Base-by-base conservation (phyloP, 2,797 vertebrate genomes). In the Numenius phaeopus region DNA sequence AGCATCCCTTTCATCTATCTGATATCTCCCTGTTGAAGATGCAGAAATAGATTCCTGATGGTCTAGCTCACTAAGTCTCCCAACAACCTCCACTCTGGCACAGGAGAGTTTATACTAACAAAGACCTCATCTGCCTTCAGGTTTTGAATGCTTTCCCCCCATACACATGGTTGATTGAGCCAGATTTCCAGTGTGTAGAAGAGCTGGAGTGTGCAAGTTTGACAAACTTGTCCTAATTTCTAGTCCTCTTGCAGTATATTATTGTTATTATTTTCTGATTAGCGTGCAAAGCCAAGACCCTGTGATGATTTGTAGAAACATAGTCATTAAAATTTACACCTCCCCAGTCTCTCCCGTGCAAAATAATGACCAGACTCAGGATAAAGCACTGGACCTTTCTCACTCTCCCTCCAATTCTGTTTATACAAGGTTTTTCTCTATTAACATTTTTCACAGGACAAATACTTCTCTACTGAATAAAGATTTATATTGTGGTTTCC, bases 401-500 rank as follows among this genome's bases (percentile, higher is more conserved):
- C 47, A 54, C 10, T 69, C 32, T 71, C 42, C 9, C 22, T 94
- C 37, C 19, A n/a, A 52, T 30, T 66, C 22, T 55, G 26, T 90
- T 95, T 77, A 87, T 34, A 57, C 37, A 47, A 55, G 7, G n/a
- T 54, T 44, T 65, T 89, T 83, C 78, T 65, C 70, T 82, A 71
- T 42, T 77, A 87, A 79, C 40, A 84, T 87, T 93, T 96, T 91
- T 82, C 87, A 79, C n/a, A 69, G 55, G 50, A 96, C 57, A 66
- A 82, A 82, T 57, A 75, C 71, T 79, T 86, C 66, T 72, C 50
- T 59, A 26, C 64, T 26, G 40, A 70, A 80, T 75, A 77, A 95
- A 89, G 81, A 96, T 93, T 97, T 93, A 92, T 92, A 59, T 14
- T 96, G 75, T 1, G 26, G 86, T 90, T 96, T 94, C 92, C 93